Percentiles rank a stretch among this genome's conserved stretches.
Conservation (phyloP, 2,888 invertebrate genomes). For the Ornithoptera alexandrae region DNA sequence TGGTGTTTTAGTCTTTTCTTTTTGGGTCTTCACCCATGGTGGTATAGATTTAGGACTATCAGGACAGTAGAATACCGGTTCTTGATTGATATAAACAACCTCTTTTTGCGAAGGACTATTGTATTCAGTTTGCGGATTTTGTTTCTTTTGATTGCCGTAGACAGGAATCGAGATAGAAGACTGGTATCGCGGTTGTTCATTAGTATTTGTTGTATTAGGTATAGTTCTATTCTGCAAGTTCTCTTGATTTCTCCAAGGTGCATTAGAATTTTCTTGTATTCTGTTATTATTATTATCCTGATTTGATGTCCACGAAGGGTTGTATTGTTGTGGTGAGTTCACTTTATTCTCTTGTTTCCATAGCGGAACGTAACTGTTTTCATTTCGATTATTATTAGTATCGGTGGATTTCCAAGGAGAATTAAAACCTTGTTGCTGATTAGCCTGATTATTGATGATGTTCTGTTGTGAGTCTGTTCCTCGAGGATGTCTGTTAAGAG, state of each 20-base stretch:
- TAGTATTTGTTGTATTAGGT: constrained; percentile 43
- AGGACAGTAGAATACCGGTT: constrained; percentile 70
- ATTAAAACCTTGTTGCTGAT: constrained; percentile 54
- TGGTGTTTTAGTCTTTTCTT: constrained; percentile 74
- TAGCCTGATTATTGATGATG: constrained; percentile 50
- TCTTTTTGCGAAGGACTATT: constrained; percentile 60
- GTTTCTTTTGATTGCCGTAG: constrained; percentile 55
- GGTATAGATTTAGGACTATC: constrained; percentile 72
- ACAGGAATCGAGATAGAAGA: constrained; percentile 75
- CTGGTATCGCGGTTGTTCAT: constrained; percentile 65
- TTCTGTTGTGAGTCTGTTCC: constrained; percentile 53
- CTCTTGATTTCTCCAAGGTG: constrained; percentile 57
- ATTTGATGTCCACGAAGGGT: constrained; percentile 53
- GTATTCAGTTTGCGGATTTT: constrained; percentile 55
- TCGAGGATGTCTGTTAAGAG: constrained; percentile 58
- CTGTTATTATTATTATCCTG: constrained; percentile 61
- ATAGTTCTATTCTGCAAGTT: constrained; percentile 39
- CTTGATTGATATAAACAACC: constrained; percentile 69
- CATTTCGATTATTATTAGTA: constrained; percentile 51
- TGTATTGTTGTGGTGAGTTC: constrained; percentile 53
- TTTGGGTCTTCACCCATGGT: constrained; percentile 72
- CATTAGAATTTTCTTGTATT: constrained; percentile 48
- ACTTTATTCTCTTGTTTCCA: constrained; percentile 61
- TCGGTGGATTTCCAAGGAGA: constrained; percentile 67
- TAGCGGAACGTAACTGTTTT: constrained; percentile 51